These are phyloP conservation scores for Acanthopleura granulata DNA, from an alignment of 2,888 invertebrate genomes.

Conservation along the genomic window DNA sequence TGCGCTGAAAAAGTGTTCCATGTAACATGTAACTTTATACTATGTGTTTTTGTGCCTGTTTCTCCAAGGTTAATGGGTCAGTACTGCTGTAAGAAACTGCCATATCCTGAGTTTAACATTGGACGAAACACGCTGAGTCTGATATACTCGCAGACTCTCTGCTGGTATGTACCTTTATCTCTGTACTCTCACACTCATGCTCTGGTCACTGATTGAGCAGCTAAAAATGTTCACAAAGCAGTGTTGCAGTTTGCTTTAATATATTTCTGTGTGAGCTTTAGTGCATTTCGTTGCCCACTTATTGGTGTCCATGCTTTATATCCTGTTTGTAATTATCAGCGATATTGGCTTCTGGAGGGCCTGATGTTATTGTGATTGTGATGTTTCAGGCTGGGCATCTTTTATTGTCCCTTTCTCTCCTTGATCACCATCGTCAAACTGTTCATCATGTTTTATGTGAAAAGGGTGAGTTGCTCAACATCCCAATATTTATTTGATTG, in stretches of 20 bases:
- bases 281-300: too few relatives aligned
- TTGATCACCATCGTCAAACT: conserved; percentile 79
- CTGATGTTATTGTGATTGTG: neutral
- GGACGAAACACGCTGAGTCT: conserved; percentile 82
- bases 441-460: conserved; percentile 81
- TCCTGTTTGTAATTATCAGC: too few relatives aligned
- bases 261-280: too few relatives aligned
- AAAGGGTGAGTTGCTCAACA: conserved; percentile 69
- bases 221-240: too few relatives aligned
- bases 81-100: conserved; percentile 62
- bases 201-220: too few relatives aligned
- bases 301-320: too few relatives aligned
- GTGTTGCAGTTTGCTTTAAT: too few relatives aligned
- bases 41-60: conserved; percentile 13
- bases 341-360: too few relatives aligned
- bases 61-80: conserved; percentile 60
- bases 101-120: conserved; percentile 80
- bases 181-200: neutral
- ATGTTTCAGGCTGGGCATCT: conserved; percentile 75
- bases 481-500: neutral
- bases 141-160: conserved; percentile 83
- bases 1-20: too few relatives aligned
- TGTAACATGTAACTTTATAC: too few relatives aligned
- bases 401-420: conserved; percentile 80
- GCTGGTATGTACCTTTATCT: conserved; percentile 73